Base-by-base conservation (phyloP, 1,140 invertebrate genomes). In the Drosophila ohnishii region DNA sequence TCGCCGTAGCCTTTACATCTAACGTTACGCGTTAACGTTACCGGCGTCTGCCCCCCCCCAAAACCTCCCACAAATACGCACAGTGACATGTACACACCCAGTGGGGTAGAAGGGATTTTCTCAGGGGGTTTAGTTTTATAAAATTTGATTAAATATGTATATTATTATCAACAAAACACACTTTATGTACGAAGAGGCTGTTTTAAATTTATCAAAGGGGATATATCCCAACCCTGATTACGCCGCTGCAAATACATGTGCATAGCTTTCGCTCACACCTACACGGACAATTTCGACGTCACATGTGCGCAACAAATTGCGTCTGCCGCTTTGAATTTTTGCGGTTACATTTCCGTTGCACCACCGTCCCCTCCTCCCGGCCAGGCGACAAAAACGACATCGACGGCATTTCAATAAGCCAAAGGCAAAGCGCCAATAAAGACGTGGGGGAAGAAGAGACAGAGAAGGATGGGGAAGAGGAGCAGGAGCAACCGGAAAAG, bases 231-330 rank as follows among this genome's bases (percentile, higher is more conserved):
- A 35, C 13, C 11, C 44, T 25, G 11, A 4, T 45, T n/a, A 13
- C 8, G 32, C 32, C 32, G 13, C 50, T 51, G 50, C 47, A 48
- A 42, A 10, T 16, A n/a, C 39, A 40, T n/a, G n/a, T 40, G 39
- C 55, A 55, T 61, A 66, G 42, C 42, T 10, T 25, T 2, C 25
- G 60, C 48, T 60, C 56, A 42, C 48, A 69, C 42, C 57, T 19
- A 34, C 22, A 10, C 16, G 50, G n/a, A 55, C 53, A 62, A 42
- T 59, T 65, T 71, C 63, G 56, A 51, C 51, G 76, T 71, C 73
- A 84, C 84, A 88, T 88, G 77, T 88, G 84, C 84, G 84, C 84
- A 88, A 88, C 84, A 88, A 88, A 88, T 88, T 88, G 84, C 80
- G 84, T 88, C 84, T 88, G 85, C 69, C 80, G 69, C 47, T 88